Evolutionary conservation across 2,797 vertebrate species (phyloP), one percentile per base, ranked within the genome.

Genomic region (Ibycter americanus): DNA sequence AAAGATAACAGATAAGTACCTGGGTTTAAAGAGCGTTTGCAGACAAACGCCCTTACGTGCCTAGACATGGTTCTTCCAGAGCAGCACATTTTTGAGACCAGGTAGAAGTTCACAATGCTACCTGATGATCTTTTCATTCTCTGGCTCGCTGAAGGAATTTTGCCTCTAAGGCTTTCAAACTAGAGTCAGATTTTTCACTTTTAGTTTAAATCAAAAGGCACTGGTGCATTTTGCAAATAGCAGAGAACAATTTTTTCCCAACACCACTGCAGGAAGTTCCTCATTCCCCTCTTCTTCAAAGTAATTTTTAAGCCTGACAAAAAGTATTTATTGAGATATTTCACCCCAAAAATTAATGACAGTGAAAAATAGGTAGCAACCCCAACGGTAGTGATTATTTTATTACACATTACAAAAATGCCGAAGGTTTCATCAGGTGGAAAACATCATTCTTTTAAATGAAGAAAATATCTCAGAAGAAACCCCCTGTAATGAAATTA

Each of bases 161-260:
- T 44, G 11, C 58, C 40, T 76, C 54, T 46, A 56, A 67, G 49
- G 19, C 44, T 61, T 55, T 78, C 47, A 47, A 73, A 65, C 13
- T 36, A 20, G 15, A 79, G 26, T 32, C 2, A 11, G 61, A 59
- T 47, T 80, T 89, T 91, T 74, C 44, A 47, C 31, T n/a, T 73
- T 56, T n/a, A 38, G 32, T 93, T 84, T 77, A 71, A 58, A 85
- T 90, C 83, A 95, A 74, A 94, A 93, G 81, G 23, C n/a, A 68
- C 36, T 3, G 9, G 19, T 40, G 36, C 22, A 36, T 76, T 84
- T 93, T 74, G 40, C 34, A 85, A 93, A 46, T 21, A 82, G 49
- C 20, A 67, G 73, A 76, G n/a, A n/a, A n/a, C n/a, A n/a, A n/a
- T n/a, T 61, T n/a, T 68, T 87, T 79, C 65, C 55, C 56, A 47